These are phyloP conservation scores for Carcina quercana DNA, from an alignment of 2,888 invertebrate genomes.

Conservation along the genomic window DNA sequence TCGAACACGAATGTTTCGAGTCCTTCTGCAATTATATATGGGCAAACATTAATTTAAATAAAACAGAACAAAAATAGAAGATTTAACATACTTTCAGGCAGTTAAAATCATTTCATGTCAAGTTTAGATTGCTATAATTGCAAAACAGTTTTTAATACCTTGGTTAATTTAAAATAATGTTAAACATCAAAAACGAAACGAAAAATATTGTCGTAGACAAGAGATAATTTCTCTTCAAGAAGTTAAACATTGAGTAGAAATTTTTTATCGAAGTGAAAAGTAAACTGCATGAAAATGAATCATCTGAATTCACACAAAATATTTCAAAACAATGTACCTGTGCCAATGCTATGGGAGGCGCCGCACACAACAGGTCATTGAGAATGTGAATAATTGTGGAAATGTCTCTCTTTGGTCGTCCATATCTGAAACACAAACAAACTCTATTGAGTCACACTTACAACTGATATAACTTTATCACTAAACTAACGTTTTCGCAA, in stretches of 20 bases:
- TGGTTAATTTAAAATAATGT: too few species aligned
- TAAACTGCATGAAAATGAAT: too few species aligned
- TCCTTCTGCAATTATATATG: slow-evolving; percentile 67
- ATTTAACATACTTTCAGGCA: too few species aligned
- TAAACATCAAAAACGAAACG: too few species aligned
- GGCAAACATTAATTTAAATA: slow-evolving; percentile 33
- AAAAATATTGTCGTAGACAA: too few species aligned
- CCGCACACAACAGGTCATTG: slow-evolving; percentile 93
- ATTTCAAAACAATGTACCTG: slow-evolving; percentile 41
- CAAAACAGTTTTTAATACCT: too few species aligned
- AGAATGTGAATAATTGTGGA: slow-evolving; percentile 97
- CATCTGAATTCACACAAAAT: neutral
- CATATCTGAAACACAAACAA: slow-evolving; percentile 74
- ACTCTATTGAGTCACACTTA: neutral
- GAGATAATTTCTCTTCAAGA: too few species aligned
- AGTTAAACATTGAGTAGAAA: too few species aligned
- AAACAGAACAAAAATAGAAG: too few species aligned
- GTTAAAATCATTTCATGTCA: too few species aligned
- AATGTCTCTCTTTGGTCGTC: slow-evolving; percentile 93
- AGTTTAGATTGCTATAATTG: too few species aligned
- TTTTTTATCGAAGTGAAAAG: too few species aligned
- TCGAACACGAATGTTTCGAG: slow-evolving; percentile 42
- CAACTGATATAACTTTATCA: neutral
- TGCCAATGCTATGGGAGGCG: slow-evolving; percentile 78
- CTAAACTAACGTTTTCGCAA: neutral